These are phyloP conservation scores for Diabrotica virgifera DNA, from an alignment of 1,140 invertebrate species.

Conservation along the genomic window DNA sequence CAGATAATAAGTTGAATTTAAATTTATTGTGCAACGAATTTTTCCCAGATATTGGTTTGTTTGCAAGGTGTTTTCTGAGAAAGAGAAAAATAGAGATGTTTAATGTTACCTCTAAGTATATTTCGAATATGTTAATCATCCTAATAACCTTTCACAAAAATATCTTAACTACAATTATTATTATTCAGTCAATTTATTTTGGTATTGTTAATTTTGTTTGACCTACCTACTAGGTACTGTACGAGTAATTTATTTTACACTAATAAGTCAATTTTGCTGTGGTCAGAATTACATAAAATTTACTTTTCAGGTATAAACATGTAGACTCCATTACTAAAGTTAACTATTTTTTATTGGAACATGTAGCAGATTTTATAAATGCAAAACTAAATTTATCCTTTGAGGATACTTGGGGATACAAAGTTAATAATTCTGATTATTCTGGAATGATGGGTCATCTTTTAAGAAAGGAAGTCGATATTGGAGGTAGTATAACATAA, in stretches of 20 bases:
- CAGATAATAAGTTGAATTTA: too few relatives aligned
- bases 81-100: too few relatives aligned
- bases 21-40: too few relatives aligned
- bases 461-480: slow-evolving; percentile 56
- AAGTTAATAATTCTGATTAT: slow-evolving; percentile 51
- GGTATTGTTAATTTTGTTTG: too few relatives aligned
- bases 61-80: too few relatives aligned
- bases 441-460: slow-evolving; percentile 64
- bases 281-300: background rate
- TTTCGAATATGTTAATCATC: background rate
- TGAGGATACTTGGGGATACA: slow-evolving; percentile 57
- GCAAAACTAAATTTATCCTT: slow-evolving; percentile 54
- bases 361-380: slow-evolving; percentile 57
- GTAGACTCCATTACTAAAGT: slow-evolving; percentile 63
- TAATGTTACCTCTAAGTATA: too few relatives aligned
- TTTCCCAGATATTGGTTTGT: too few relatives aligned
- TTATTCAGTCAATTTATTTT: background rate
- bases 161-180: background rate
- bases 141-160: too few relatives aligned
- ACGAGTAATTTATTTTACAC: background rate
- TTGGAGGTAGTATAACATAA: slow-evolving; percentile 53
- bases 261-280: background rate
- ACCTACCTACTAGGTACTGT: too few relatives aligned
- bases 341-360: slow-evolving; percentile 57
- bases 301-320: slow-evolving; percentile 51